phyloP scores from a whole-genome alignment of 2,888 invertebrate species.

The Chymomyza amoena region DNA sequence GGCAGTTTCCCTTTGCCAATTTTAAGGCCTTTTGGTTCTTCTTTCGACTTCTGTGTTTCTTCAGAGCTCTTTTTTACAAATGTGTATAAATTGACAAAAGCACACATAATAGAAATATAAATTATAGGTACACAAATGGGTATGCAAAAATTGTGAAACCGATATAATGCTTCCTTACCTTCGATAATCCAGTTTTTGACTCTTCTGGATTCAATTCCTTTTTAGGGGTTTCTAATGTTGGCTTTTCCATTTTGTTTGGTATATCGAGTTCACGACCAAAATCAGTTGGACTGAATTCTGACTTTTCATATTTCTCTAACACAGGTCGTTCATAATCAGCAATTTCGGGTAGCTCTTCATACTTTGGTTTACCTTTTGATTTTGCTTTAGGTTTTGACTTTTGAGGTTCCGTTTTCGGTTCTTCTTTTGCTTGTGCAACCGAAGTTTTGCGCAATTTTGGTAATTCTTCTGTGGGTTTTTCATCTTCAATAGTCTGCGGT shows the following conservation, averaged over 20 bases:
- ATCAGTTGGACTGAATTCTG: conserved; percentile 80
- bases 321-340: conserved; percentile 88
- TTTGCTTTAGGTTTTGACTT: conserved; percentile 74
- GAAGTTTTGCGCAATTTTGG: conserved; percentile 77
- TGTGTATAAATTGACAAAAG: conserved; percentile 6
- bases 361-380: conserved; percentile 77
- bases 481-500: conserved; percentile 70
- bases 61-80: conserved; percentile 75
- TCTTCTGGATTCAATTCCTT: conserved; percentile 59
- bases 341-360: conserved; percentile 82
- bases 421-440: conserved; percentile 69
- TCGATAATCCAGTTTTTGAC: conserved; percentile 74
- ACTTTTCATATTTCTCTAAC: conserved; percentile 84
- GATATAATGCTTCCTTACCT: conserved; percentile 58
- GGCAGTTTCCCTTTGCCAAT: conserved; percentile 77
- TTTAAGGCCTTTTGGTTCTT: conserved; percentile 66
- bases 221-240: conserved; percentile 55
- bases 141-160: not conserved
- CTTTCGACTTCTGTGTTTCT: conserved; percentile 46
- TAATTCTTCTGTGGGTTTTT: conserved; percentile 69
- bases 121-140: not conserved
- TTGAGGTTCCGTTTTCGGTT: conserved; percentile 66
- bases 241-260: conserved; percentile 76
- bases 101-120: conserved; percentile 2
- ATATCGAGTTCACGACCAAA: conserved; percentile 74